These are phyloP conservation scores for Troilus luridus DNA, from an alignment of 2,888 invertebrate genomes.

Conservation along the genomic window DNA sequence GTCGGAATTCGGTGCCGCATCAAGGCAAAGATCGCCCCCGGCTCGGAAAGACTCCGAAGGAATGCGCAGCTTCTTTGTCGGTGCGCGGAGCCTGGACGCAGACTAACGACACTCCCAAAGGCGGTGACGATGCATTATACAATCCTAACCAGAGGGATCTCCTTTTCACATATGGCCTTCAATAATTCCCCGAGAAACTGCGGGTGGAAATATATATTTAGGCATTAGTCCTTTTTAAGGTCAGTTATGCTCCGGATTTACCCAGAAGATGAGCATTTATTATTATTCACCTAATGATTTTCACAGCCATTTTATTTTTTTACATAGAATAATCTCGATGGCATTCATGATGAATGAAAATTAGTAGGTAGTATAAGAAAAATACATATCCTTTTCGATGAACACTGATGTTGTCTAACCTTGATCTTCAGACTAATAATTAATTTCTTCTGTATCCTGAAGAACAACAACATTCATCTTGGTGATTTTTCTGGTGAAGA, in stretches of 20 bases:
- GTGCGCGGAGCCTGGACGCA: constrained; percentile 40
- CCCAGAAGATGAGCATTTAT: background rate
- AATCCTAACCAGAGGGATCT: constrained; percentile 7
- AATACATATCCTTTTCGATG: too few relatives aligned
- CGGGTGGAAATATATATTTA: background rate
- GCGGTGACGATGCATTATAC: constrained; percentile 34
- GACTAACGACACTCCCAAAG: constrained; percentile 27
- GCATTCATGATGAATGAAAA: too few relatives aligned
- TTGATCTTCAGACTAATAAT: too few relatives aligned
- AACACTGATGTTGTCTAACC: too few relatives aligned
- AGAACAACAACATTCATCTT: too few relatives aligned
- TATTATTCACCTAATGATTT: too few relatives aligned
- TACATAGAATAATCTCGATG: too few relatives aligned
- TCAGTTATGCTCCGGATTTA: background rate
- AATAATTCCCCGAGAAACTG: background rate
- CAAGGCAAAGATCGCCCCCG: background rate
- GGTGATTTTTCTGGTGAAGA: too few relatives aligned
- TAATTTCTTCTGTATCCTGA: too few relatives aligned
- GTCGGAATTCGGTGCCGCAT: background rate
- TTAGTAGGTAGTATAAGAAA: too few relatives aligned
- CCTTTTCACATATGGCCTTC: background rate
- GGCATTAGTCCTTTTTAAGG: background rate
- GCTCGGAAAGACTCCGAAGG: background rate
- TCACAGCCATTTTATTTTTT: too few relatives aligned
- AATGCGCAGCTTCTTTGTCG: constrained; percentile 47